A percentile compares a stretch with the other conserved stretches of the same genome.
phyloP scores from a whole-genome alignment of 2,113 vertebrate species.

The Tyrannus savana region DNA sequence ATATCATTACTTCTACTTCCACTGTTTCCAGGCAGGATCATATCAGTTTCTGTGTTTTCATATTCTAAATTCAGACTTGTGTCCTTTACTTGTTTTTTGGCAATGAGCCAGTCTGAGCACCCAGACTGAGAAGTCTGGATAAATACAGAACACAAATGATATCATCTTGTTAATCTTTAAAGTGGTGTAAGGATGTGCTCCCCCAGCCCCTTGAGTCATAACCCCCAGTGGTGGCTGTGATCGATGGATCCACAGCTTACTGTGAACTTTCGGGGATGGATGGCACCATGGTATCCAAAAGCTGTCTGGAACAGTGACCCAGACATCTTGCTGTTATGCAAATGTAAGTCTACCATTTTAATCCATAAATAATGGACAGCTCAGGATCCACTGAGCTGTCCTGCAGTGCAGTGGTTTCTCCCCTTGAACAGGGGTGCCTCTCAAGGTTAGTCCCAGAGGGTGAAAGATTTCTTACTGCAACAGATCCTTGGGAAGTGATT shows the following conservation, averaged over 20 bases:
- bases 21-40: neutral
- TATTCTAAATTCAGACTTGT: neutral
- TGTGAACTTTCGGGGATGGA: neutral
- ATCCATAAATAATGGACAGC: neutral
- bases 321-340: neutral
- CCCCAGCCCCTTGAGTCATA: neutral
- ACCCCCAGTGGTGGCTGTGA: accelerated
- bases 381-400: neutral
- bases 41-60: neutral
- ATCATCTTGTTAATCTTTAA: neutral
- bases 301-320: neutral
- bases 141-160: neutral
- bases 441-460: neutral
- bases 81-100: neutral
- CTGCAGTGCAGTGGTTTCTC: neutral
- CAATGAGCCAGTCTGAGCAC: neutral
- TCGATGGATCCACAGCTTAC: neutral
- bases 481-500: neutral
- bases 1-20: neutral
- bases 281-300: neutral
- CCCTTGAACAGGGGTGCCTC: neutral
- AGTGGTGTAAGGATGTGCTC: neutral
- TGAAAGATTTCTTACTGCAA: neutral
- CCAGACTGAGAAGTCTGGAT: neutral
- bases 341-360: neutral